phyloP scores from a whole-genome alignment of 2,888 invertebrate genomes.

The Neoscelio sp. region DNA sequence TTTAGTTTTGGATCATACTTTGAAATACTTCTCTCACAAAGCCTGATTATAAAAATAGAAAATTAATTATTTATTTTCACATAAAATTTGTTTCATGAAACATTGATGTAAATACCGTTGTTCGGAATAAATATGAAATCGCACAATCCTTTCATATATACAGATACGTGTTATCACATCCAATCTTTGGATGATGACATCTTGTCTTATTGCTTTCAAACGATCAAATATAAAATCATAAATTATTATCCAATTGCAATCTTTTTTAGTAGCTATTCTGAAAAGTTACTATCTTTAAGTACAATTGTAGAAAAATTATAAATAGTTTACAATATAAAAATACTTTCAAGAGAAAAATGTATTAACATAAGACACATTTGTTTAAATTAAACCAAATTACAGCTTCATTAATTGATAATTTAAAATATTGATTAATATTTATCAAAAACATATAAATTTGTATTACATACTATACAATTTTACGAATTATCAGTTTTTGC shows the following conservation, averaged over 20 bases:
- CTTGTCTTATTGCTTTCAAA: conserved; percentile 90
- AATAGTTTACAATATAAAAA: neutral
- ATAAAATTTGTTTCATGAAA: no score
- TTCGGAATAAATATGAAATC: conserved; percentile 89
- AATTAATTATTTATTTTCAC: neutral
- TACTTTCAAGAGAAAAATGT: conserved; percentile 16
- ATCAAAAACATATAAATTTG: no score
- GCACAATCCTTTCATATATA: conserved; percentile 89
- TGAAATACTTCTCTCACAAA: conserved; percentile 85
- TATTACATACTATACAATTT: no score
- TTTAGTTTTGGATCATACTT: conserved; percentile 89
- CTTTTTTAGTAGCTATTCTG: conserved; percentile 81
- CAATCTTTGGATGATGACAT: conserved; percentile 90
- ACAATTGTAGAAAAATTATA: neutral
- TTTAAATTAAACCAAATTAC: no score
- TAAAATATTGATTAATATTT: no score
- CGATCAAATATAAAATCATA: conserved; percentile 92
- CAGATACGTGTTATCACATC: conserved; percentile 83
- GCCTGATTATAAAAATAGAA: conserved; percentile 82
- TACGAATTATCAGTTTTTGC: no score
- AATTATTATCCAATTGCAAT: conserved; percentile 84
- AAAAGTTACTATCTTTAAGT: conserved; percentile 62
- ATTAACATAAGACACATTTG: no score
- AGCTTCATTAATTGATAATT: no score
- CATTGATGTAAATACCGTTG: conserved; percentile 87